A percentile compares a stretch with the other conserved stretches of the same genome.
Evolutionary conservation across 2,797 vertebrate genomes (phyloP).

Genomic region (Hybognathus amarus): DNA sequence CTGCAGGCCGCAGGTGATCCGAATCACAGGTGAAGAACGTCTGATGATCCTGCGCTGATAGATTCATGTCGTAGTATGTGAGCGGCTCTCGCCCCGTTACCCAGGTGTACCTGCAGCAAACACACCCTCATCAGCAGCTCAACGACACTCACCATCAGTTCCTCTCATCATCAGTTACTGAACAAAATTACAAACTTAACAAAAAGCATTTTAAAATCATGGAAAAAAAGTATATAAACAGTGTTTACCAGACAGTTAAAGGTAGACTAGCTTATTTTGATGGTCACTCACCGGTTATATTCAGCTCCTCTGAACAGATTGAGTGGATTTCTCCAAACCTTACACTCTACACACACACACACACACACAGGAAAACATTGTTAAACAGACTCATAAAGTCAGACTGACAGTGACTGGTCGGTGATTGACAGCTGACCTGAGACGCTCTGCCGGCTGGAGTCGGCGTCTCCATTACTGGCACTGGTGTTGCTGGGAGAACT

Average conservation of each 20-base stretch:
- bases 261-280: background rate
- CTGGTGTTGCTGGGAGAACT: conserved; percentile 88
- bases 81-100: conserved; percentile 97
- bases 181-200: too few species aligned
- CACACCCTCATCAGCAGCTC: conserved; percentile 68
- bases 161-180: too few species aligned
- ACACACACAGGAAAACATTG: conserved; percentile 12
- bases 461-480: conserved; percentile 89
- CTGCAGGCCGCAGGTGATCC: conserved; percentile 93
- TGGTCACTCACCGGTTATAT: conserved; percentile 92
- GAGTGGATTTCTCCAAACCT: conserved; percentile 98
- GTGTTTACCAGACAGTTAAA: background rate
- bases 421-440: conserved; percentile 81
- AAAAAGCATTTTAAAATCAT: too few species aligned
- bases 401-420: background rate
- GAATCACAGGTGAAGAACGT: conserved; percentile 98
- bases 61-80: conserved; percentile 98
- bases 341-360: conserved; percentile 87
- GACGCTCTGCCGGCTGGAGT: conserved; percentile 92
- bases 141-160: too few species aligned
- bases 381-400: background rate
- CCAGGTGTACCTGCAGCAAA: conserved; percentile 97
- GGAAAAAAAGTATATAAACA: too few species aligned
- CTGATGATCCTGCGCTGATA: conserved; percentile 98
- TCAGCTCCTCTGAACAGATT: conserved; percentile 98